Conservation (phyloP, 2,113 vertebrate species). For the Corythaixoides concolor region DNA sequence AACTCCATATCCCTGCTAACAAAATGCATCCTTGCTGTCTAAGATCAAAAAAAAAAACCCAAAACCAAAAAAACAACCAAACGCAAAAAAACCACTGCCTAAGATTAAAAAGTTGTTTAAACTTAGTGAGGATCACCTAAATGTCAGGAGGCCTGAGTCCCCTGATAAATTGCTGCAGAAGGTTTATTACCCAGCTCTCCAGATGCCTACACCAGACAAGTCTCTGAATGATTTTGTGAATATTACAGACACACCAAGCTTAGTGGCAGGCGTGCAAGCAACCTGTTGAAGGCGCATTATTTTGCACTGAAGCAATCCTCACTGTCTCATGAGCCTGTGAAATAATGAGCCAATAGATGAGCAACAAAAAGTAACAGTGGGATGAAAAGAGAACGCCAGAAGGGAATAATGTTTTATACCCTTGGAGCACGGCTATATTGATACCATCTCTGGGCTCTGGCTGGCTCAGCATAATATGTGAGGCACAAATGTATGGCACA, state of each 20-base stretch:
- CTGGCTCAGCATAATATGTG: not conserved
- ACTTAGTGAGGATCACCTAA: not conserved
- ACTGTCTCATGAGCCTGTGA: not conserved
- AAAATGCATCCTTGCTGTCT: not conserved
- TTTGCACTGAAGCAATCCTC: not conserved
- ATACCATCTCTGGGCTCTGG: not conserved
- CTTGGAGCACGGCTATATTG: not conserved
- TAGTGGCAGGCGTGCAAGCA: not conserved
- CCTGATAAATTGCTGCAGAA: not conserved
- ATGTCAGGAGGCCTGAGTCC: not conserved
- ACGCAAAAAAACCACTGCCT: fast-evolving
- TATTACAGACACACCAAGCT: not conserved
- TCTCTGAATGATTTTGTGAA: not conserved
- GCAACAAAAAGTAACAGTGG: not conserved
- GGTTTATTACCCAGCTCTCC: not conserved
- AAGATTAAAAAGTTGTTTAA: not conserved
- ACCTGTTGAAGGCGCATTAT: not conserved
- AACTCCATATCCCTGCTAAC: not conserved
- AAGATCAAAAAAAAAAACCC: not conserved
- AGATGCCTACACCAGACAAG: not conserved
- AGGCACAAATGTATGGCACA: not conserved
- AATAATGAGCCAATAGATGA: not conserved
- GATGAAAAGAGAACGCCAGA: not conserved
- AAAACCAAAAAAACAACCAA: fast-evolving
- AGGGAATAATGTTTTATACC: not conserved